Base-by-base conservation (phyloP, 2,113 vertebrate genomes). In the Polypterus senegalus region DNA sequence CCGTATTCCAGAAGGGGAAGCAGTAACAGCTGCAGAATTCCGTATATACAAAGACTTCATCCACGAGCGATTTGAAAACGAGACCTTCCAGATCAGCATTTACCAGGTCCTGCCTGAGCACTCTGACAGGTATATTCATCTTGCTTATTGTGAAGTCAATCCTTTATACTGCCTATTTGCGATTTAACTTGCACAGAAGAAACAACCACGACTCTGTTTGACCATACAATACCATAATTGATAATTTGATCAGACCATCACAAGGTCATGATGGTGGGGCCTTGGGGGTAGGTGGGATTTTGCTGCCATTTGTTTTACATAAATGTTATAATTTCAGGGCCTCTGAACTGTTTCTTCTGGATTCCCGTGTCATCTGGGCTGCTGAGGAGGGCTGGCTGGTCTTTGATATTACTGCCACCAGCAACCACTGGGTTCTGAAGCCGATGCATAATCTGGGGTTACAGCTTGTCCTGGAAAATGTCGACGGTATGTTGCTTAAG, bases 351-450 rank as follows among this genome's bases (percentile, higher is more conserved):
- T 93, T 93, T 70, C 85, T 93, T 68, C 86, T 98, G 0, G 93
- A 98, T 79, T 91, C 90, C 2, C 84, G 92, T 48, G 91, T 90
- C 4, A 92, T 97, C 77, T 98, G 93, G 93, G 93, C 94, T 0
- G 90, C 87, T 0, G 92, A 98, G 75, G 93, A 98, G 70, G 93
- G 94, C 49, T 98, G 95, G 95, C 73, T 98, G 77, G 95, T 97
- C 69, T 97, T 98, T 27, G 95, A 98, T 66, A 90, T 98, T 44
- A 97, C 94, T 0, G 91, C 89, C 49, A 97, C 94, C 69, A 96
- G 93, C 62, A 97, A 97, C 79, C 93, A 94, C 77, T 98, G 95
- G 95, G 91, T 97, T 64, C 80, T 97, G 75, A 95, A 95, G 67
- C 93, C 94, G 0, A 86, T 86, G 4, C 89, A 89, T 71, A 97